Evolutionary conservation across 92 coral and sea anemone species (phyloP).

Genomic region (Umimayanthus chanpuru): DNA sequence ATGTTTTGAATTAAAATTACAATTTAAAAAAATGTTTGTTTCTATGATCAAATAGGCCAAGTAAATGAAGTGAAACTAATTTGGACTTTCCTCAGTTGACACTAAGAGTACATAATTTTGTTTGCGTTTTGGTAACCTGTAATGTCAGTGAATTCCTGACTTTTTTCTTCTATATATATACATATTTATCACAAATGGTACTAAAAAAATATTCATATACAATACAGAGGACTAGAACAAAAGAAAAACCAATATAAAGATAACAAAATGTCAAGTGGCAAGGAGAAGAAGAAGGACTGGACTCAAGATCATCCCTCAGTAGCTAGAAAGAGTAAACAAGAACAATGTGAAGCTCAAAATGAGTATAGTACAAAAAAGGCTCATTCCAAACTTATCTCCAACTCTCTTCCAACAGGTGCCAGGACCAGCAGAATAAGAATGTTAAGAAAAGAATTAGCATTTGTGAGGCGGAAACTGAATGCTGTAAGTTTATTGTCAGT

Average conservation of each 20-base stretch:
- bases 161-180: no score
- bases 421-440: constrained; percentile 90
- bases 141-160: background rate
- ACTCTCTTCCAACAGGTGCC: constrained; percentile 65
- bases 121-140: background rate
- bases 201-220: background rate
- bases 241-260: background rate
- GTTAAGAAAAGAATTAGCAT: constrained; percentile 88
- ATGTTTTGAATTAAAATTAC: no score
- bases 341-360: no score
- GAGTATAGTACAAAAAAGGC: no score
- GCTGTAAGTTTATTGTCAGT: constrained; percentile 45
- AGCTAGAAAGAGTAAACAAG: no score
- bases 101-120: no score
- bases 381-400: background rate
- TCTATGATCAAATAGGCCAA: no score
- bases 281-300: background rate
- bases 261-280: background rate
- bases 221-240: background rate
- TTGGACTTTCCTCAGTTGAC: no score
- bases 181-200: no score
- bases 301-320: background rate
- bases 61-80: no score
- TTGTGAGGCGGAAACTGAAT: constrained; percentile 84
- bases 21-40: no score